These are phyloP conservation scores for Cotesia vestalis DNA, from an alignment of 1,140 invertebrate species.

Conservation along the genomic window DNA sequence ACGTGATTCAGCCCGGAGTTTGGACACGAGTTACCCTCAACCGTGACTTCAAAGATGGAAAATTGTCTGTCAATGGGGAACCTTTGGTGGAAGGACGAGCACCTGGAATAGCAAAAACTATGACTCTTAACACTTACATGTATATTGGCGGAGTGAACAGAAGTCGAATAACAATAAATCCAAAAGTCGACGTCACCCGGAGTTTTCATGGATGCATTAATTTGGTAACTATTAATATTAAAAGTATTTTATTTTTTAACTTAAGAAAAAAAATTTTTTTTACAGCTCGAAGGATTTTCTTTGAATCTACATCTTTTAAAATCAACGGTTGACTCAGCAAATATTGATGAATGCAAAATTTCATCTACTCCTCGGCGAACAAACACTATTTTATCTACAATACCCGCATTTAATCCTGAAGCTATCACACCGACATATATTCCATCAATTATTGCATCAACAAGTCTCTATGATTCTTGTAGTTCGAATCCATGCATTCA, in stretches of 20 bases:
- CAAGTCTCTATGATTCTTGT: constrained; percentile 50
- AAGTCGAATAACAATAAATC: constrained; percentile 74
- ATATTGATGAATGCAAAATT: constrained; percentile 76
- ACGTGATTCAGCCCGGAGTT: constrained; percentile 71
- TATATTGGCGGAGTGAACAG: constrained; percentile 89
- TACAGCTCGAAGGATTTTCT: constrained; percentile 72
- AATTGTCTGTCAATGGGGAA: constrained; percentile 75
- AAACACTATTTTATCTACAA: constrained; percentile 41
- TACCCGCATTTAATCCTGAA: constrained; percentile 33
- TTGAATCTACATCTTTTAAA: constrained; percentile 72
- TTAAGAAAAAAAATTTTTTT: too few relatives aligned
- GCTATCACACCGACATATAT: constrained; percentile 27
- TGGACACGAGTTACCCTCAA: constrained; percentile 80
- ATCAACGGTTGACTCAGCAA: constrained; percentile 75
- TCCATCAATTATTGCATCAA: constrained; percentile 41
- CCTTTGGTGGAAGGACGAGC: constrained; percentile 68
- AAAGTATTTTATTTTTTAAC: neutral
- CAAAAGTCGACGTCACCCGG: constrained; percentile 73
- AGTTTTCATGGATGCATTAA: constrained; percentile 90
- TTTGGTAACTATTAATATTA: too few relatives aligned
- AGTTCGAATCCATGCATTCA: constrained; percentile 54
- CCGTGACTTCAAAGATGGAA: constrained; percentile 71
- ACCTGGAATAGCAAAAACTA: constrained; percentile 64
- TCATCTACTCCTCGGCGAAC: constrained; percentile 28
- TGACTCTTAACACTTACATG: constrained; percentile 81